Base-by-base conservation (phyloP, 2,888 invertebrate species). In the Harpalus rubripes region DNA sequence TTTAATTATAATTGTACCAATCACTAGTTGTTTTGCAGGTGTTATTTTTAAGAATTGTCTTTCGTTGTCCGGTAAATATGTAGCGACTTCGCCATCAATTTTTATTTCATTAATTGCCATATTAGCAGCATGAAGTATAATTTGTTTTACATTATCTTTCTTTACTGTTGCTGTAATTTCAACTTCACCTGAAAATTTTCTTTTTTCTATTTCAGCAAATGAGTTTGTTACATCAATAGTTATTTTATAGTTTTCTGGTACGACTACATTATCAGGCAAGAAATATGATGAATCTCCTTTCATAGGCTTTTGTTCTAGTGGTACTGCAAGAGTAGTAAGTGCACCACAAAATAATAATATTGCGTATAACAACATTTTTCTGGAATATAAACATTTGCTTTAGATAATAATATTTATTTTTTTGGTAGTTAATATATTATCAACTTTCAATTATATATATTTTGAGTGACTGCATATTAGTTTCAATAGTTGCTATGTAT, bases 61-160 rank as follows among this genome's bases (percentile, higher is more conserved):
- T 22, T 12, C 26, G 56, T 4, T 8, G 18, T 79, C 58, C 15
- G 1, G 4, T 16, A 7, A 18, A 8, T 32, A 18, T 6, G 22
- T 41, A 52, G 15, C 76, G 10, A 7, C 16, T 22, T 0, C 15
- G 56, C 10, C n/a, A 58, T 12, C 61, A 41, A 65, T n/a, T 16
- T 2, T 0, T 61, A 18, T 18, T 12, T 10, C 7, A 15, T n/a
- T 15, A 32, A 74, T n/a, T 39, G 74, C 1, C 10, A 80, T 85
- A 6, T 72, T 18, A 41, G 16, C 92, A 4, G 92, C 92, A 72
- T 94, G 93, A 0, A 94, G 81, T 0, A 91, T 89, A 0, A 94
- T 90, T 12, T 88, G 87, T 16, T 87, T 87, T 0, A 92, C 92
- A 3, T 82, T 83, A 0, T 86, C 65, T 0, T 10, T 12, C 8